phyloP scores from a whole-genome alignment of 37 sponge, comb jelly and placozoan genomes.

The Halisarca cf. caerulea region DNA sequence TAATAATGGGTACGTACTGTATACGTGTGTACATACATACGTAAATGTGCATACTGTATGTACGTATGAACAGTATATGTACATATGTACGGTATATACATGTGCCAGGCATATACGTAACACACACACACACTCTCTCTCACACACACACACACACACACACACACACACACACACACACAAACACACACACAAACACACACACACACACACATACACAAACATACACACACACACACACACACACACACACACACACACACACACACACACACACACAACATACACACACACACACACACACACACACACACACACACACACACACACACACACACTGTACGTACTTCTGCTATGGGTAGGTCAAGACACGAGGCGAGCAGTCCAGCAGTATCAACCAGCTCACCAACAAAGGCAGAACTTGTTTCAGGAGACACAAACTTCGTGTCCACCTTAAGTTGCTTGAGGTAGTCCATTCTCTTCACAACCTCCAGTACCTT shows the following conservation, averaged over 20 bases:
- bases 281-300: background rate
- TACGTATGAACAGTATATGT: too few relatives aligned
- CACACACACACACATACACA: too few relatives aligned
- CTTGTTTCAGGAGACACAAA: background rate
- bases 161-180: too few relatives aligned
- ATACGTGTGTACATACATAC: background rate
- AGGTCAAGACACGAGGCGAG: background rate
- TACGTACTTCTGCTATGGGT: background rate
- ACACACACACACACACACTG: conserved; percentile 1
- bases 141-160: too few relatives aligned
- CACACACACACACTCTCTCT: too few relatives aligned
- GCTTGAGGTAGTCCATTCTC: background rate
- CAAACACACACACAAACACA: too few relatives aligned
- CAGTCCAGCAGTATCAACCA: background rate
- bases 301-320: conserved; percentile 4
- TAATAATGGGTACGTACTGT: too few relatives aligned
- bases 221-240: too few relatives aligned
- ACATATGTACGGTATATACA: too few relatives aligned
- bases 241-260: too few relatives aligned
- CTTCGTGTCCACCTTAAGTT: background rate
- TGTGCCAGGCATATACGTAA: too few relatives aligned
- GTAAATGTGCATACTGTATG: background rate
- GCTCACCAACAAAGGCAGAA: background rate
- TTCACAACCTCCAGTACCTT: background rate
- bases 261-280: background rate